Evolutionary conservation across 1,140 invertebrate genomes (phyloP).

Genomic region (Bactericera cockerelli): DNA sequence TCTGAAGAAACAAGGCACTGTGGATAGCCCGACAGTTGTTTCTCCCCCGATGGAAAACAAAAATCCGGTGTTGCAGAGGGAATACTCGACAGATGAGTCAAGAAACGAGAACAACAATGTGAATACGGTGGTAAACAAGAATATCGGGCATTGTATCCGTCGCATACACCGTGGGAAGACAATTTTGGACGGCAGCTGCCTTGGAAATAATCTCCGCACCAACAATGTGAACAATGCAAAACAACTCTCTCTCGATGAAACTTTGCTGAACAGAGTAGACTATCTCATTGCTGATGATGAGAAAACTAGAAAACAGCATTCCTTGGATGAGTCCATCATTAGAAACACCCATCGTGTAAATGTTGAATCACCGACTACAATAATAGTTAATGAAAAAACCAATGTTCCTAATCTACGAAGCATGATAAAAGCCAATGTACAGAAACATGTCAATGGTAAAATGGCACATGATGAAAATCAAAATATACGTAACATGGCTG

Average conservation of each 20-base stretch:
- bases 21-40: neutral
- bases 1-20: neutral
- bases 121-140: neutral
- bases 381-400: no score
- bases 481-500: neutral
- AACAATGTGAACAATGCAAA: neutral
- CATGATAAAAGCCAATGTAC: no score
- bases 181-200: neutral
- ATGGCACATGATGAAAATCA: no score
- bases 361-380: no score
- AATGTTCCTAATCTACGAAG: no score
- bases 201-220: neutral
- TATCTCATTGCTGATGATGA: neutral
- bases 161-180: neutral
- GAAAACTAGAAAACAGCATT: neutral
- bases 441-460: no score
- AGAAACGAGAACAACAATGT: neutral
- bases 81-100: neutral
- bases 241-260: neutral
- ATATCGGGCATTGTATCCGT: neutral
- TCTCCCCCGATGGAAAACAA: neutral
- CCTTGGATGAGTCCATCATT: neutral
- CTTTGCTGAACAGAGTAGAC: neutral
- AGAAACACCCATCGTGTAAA: neutral
- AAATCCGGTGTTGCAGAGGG: neutral